These are phyloP conservation scores for Laspeyria flexula DNA, from an alignment of 2,888 invertebrate species.

Conservation along the genomic window DNA sequence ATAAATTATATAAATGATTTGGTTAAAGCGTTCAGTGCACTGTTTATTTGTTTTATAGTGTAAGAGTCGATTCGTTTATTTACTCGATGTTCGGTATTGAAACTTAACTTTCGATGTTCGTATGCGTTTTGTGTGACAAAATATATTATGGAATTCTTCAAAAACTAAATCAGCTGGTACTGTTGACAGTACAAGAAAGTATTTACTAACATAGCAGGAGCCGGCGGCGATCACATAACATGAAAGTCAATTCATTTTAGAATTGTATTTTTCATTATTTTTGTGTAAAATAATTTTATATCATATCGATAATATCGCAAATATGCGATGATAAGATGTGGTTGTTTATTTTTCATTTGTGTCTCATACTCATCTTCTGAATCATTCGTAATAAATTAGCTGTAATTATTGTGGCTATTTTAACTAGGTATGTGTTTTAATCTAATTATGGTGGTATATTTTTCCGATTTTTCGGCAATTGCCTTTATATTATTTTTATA, in stretches of 20 bases:
- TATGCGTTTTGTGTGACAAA: constrained; percentile 5
- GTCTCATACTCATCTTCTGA: background rate
- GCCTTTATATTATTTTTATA: too few species aligned
- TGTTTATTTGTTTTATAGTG: background rate
- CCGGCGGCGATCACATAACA: background rate
- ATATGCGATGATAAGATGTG: background rate
- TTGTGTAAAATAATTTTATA: background rate
- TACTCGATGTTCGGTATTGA: background rate
- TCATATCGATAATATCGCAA: background rate
- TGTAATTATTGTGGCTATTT: too few species aligned
- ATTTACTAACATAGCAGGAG: background rate
- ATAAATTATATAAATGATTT: too few species aligned
- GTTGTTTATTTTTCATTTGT: background rate
- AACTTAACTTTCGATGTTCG: constrained; percentile 15
- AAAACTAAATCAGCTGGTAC: too few species aligned
- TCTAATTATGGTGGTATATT: too few species aligned
- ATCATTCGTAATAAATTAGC: too few species aligned
- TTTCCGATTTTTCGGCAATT: too few species aligned
- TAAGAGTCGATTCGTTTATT: background rate
- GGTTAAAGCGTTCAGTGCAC: too few species aligned
- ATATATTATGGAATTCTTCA: background rate
- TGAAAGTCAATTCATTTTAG: background rate
- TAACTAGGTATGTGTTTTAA: too few species aligned
- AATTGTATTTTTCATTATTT: background rate
- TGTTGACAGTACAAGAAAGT: background rate